Evolutionary conservation across 2,888 invertebrate species (phyloP), one percentile per base, ranked within the genome.

Genomic region (Rosalia funebris): DNA sequence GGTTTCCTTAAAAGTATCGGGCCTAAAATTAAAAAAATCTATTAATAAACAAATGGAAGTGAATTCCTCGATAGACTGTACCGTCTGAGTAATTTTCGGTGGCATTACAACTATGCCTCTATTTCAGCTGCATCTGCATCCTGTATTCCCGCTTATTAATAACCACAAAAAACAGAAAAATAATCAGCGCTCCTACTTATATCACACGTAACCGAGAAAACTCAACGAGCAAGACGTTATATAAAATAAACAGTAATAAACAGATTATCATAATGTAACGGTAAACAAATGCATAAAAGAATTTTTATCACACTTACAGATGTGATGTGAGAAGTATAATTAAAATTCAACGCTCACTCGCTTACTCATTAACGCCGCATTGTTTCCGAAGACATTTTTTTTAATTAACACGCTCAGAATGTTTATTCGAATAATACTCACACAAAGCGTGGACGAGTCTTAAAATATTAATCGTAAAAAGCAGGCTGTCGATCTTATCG

Each of bases 1-100:
- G 37, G 36, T 39, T 46, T 39, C 10, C 39, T 39, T 37, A 45
- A 55, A 47, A 41, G 25, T 20, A 46, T 41, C 15, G 37, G n/a
- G 17, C 20, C 58, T 59, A 59, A 59, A 59, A 46, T 59, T 58
- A 58, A 58, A 57, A n/a, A 59, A 59, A 44, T 52, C 58, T 59
- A 59, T 59, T 59, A 53, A 59, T 59, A 59, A 57, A 57, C 57
- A 48, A 55, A 44, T 44, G 54, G 36, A 44, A 54, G 31, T 12
- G 54, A 19, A 50, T 39, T 50, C 39, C 16, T 50, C 50, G 34
- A 39, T 50, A 31, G 47, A 16, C 47, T 16, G 34, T 47, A 36
- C 46, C 9, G 50, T 39, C 50, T 50, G 39, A 45, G 54, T 36
- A 45, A 12, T 36, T 15, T 17, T 12, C 19, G 39, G 16, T 31